Evolutionary conservation across 2,113 vertebrate genomes (phyloP).

Genomic region (Morphnarchus princeps): DNA sequence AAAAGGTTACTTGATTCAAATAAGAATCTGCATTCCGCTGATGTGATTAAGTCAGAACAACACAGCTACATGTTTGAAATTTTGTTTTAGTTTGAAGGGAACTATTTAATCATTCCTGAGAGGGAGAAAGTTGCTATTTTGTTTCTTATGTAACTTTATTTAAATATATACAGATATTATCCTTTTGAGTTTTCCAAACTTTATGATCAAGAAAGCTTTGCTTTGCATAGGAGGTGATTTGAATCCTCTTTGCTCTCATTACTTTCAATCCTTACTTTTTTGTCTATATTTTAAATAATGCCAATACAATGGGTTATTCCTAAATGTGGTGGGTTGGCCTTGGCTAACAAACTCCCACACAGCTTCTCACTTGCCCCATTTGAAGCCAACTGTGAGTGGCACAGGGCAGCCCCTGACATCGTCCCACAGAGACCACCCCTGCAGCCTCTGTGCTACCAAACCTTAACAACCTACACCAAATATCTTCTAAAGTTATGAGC

Average conservation of each 20-base stretch:
- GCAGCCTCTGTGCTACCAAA: background rate
- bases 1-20: background rate
- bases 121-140: background rate
- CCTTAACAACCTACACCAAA: background rate
- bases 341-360: background rate
- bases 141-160: background rate
- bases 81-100: background rate
- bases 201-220: background rate
- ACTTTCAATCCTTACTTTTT: background rate
- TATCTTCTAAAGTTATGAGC: background rate
- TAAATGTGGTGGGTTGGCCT: background rate
- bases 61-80: background rate
- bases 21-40: background rate
- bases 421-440: background rate
- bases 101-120: background rate
- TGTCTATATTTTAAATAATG: background rate
- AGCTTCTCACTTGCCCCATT: background rate
- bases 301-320: background rate
- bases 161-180: background rate
- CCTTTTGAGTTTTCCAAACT: background rate
- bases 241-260: background rate
- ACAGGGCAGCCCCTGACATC: background rate
- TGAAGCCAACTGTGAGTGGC: background rate
- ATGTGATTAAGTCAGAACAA: background rate
- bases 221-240: background rate